Percentiles rank a stretch among this genome's conserved stretches.
Conservation (phyloP, 2,797 vertebrate species). For the Darevskia nairensis region DNA sequence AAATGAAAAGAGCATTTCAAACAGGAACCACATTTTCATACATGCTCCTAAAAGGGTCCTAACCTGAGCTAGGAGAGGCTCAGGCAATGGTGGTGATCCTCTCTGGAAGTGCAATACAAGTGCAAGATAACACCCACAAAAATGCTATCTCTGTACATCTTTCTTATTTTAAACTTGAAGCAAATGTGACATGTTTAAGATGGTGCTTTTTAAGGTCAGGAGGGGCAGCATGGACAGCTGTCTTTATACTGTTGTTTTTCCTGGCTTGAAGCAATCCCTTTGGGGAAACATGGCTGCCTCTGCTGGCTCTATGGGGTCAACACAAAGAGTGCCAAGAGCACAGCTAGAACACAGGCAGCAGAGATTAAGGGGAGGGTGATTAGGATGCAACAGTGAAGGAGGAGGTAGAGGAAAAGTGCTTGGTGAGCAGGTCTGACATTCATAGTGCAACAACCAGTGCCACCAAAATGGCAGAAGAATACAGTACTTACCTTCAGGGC, state of each 20-base stretch:
- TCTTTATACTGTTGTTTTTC: not conserved
- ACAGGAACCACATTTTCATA: not conserved
- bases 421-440: not conserved
- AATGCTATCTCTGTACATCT: not conserved
- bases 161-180: not conserved
- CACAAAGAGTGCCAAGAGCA: not conserved
- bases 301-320: not conserved
- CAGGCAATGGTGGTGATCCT: not conserved
- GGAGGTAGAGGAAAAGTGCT: not conserved
- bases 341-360: not conserved
- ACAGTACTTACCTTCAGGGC: constrained; percentile 86
- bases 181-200: not conserved
- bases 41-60: no score
- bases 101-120: no score
- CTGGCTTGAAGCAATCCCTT: not conserved
- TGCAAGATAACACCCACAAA: not conserved
- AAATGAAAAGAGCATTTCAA: not conserved
- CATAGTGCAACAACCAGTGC: no score
- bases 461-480: not conserved
- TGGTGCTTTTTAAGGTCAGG: not conserved
- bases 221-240: not conserved
- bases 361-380: not conserved
- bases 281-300: not conserved
- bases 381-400: not conserved
- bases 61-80: not conserved